Percentiles rank a stretch among this genome's conserved stretches.
Conservation (phyloP, 2,797 vertebrate species). For the Hippopotamyrus pictus region DNA sequence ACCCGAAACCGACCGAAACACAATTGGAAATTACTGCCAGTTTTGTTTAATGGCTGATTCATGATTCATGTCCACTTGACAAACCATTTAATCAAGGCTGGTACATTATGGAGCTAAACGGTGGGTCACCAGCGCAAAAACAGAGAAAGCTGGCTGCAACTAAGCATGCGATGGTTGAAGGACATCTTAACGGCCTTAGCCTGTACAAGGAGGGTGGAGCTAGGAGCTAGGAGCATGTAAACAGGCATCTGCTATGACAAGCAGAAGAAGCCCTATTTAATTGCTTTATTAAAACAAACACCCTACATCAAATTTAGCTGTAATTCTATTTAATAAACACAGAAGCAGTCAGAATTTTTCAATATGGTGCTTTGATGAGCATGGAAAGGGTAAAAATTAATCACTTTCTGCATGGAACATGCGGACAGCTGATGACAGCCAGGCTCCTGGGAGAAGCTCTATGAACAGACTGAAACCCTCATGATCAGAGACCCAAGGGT, state of each 20-base stretch:
- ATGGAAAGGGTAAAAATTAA: neutral
- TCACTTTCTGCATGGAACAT: neutral
- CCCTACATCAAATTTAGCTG: neutral
- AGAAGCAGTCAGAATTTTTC: neutral
- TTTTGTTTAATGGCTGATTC: neutral
- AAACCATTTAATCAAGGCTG: neutral
- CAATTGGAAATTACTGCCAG: neutral
- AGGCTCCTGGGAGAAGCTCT: neutral
- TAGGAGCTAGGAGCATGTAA: neutral
- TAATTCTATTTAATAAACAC: neutral
- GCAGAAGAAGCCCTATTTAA: neutral
- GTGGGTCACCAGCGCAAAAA: neutral
- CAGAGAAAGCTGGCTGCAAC: neutral
- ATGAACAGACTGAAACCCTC: neutral
- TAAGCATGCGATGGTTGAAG: neutral
- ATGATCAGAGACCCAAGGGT: neutral
- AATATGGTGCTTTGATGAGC: neutral
- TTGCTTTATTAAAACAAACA: neutral
- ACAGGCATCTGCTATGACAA: neutral
- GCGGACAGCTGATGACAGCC: neutral
- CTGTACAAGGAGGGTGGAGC: neutral
- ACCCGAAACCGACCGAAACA: neutral
- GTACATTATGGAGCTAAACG: neutral
- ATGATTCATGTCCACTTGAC: neutral
- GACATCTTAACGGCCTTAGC: neutral